phyloP scores from a whole-genome alignment of 2,113 vertebrate species.

The Gorsachius goisagi region DNA sequence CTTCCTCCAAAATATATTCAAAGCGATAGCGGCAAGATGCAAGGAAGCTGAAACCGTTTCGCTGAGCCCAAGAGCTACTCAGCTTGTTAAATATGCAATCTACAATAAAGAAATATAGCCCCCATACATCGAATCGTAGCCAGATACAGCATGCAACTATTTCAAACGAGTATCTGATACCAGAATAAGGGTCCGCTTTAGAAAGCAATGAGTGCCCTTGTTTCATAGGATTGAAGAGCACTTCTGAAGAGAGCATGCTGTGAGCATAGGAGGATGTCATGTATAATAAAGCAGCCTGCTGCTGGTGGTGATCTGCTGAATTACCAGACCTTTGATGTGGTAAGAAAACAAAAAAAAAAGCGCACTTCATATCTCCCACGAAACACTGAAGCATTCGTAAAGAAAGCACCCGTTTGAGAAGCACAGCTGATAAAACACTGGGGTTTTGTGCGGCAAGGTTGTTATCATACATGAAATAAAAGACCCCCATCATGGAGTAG shows the following conservation, averaged over 20 bases:
- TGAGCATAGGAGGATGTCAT: background rate
- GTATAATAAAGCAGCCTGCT: slow-evolving; percentile 1
- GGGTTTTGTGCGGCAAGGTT: background rate
- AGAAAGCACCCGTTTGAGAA: background rate
- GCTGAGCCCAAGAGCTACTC: background rate
- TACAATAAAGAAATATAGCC: background rate
- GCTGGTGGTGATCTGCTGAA: background rate
- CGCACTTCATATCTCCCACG: background rate
- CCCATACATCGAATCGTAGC: fast-evolving
- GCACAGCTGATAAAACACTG: background rate
- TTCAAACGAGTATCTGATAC: background rate
- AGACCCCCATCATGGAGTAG: background rate
- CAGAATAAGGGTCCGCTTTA: background rate
- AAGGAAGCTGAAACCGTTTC: background rate
- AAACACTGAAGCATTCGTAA: background rate
- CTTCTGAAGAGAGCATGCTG: background rate
- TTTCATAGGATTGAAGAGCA: background rate
- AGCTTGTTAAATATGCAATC: background rate
- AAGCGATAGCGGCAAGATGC: fast-evolving
- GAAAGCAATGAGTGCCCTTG: background rate
- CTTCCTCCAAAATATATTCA: background rate
- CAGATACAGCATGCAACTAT: background rate
- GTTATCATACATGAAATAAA: background rate
- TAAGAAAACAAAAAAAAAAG: background rate
- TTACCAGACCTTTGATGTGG: background rate